Conservation (phyloP, 2,113 vertebrate genomes). For the Mustela nigripes region DNA sequence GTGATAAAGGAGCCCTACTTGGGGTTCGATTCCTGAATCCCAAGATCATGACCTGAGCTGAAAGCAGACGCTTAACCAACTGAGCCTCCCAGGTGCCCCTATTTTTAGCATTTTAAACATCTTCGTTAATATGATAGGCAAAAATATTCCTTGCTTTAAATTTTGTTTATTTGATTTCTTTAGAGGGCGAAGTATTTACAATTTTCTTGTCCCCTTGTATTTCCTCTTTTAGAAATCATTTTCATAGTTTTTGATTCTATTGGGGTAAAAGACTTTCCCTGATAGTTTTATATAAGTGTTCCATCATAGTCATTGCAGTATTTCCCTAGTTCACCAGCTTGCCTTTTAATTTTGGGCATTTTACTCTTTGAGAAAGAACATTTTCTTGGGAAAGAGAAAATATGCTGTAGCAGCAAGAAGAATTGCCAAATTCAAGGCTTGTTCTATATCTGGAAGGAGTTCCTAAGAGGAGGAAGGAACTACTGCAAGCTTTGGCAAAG, state of each 20-base stretch:
- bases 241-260: neutral
- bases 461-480: neutral
- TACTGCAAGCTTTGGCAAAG: neutral
- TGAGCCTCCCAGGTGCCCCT: neutral
- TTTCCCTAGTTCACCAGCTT: conserved; percentile 25
- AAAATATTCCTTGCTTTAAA: neutral
- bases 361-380: conserved; percentile 44
- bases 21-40: neutral
- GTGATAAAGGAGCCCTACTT: neutral
- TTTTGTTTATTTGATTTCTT: conserved; percentile 47
- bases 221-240: neutral
- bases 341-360: conserved; percentile 37
- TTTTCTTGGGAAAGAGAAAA: conserved; percentile 44
- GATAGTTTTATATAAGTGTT: neutral
- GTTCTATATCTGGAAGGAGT: conserved; percentile 4
- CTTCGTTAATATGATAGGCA: conserved; percentile 25
- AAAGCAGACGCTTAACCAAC: neutral
- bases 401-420: neutral
- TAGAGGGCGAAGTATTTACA: neutral
- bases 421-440: neutral
- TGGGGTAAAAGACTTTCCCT: neutral
- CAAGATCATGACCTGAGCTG: neutral
- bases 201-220: neutral
- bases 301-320: neutral
- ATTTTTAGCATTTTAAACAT: neutral